Conservation (phyloP, 2,797 vertebrate genomes). For the Rhyacichthys aspro region DNA sequence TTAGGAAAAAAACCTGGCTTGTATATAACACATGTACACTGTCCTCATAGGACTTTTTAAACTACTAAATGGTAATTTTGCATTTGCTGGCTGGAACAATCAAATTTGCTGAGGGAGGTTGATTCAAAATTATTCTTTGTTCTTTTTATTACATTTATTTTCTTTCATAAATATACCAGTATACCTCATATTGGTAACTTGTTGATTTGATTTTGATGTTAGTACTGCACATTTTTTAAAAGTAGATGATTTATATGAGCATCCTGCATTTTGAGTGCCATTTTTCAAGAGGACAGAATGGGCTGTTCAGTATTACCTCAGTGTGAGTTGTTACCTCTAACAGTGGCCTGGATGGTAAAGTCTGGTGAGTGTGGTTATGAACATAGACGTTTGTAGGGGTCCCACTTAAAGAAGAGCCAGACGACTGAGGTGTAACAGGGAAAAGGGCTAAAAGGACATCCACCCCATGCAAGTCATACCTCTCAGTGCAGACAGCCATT, state of each 20-base stretch:
- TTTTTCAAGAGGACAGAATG: slow-evolving; percentile 18
- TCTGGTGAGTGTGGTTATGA: slow-evolving; percentile 1
- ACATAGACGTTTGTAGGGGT: not conserved
- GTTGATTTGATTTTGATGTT: slow-evolving; percentile 62
- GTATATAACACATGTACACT: slow-evolving; percentile 44
- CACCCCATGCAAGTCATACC: slow-evolving; percentile 46
- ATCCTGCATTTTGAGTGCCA: slow-evolving; percentile 45
- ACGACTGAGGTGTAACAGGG: slow-evolving; percentile 25
- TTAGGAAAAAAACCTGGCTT: slow-evolving; percentile 40
- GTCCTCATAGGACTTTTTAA: slow-evolving; percentile 37
- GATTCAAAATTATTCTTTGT: slow-evolving; percentile 44
- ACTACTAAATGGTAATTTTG: slow-evolving; percentile 29
- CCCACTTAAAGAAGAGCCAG: slow-evolving; percentile 6
- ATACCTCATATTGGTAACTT: slow-evolving; percentile 70
- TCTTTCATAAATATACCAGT: slow-evolving; percentile 56
- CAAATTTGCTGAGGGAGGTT: slow-evolving; percentile 13
- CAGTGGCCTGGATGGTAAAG: slow-evolving; percentile 25
- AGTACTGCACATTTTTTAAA: slow-evolving; percentile 56
- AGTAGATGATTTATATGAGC: slow-evolving; percentile 22
- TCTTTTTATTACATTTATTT: slow-evolving; percentile 43
- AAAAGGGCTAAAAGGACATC: slow-evolving; percentile 39
- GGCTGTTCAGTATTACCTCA: slow-evolving; percentile 56
- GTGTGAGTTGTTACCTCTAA: slow-evolving; percentile 38
- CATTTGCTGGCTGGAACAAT: slow-evolving; percentile 43
- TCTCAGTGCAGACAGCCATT: slow-evolving; percentile 58